Evolutionary conservation across 2,113 vertebrate genomes (phyloP), one percentile per base, ranked within the genome.

Genomic region (Picathartes gymnocephalus): DNA sequence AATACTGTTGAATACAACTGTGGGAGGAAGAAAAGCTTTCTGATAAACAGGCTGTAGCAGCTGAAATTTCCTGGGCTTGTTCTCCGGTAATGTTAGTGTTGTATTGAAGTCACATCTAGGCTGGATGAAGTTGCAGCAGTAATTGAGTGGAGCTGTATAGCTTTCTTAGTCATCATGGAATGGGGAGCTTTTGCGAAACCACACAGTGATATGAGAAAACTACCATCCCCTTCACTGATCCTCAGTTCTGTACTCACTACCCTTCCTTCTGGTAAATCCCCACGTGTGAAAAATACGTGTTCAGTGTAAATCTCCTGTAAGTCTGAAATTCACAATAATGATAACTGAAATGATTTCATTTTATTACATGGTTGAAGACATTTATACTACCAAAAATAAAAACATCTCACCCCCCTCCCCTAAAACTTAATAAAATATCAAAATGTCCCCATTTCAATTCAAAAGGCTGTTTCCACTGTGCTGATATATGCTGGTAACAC

Each of bases 41-140:
- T 88, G 80, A 72, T 64, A 88, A 95, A 78, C 68, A 77, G 70
- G 20, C 86, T 89, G 37, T 57, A 95, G 90, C 81, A 95, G 70
- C 89, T 94, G 87, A 94, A 92, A 89, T 92, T 92, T 89, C 42
- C 71, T 79, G 69, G 53, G 61, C 65, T 91, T 89, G 53, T 87
- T 93, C 83, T 88, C 35, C 57, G 64, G 25, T 57, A 62, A 40
- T 50, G 27, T 65, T 92, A n/a, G 60, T 62, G 22, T 88, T 93
- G 65, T 77, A 69, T 13, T 13, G 4, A 70, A 93, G 83, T 72
- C 65, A 72, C 61, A 33, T 86, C 39, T 71, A 54, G 60, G 47
- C 9, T 82, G 73, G 66, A 88, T 93, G 81, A 68, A 90, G 73
- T 24, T 85, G 65, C 61, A 87, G 84, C 66, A 87, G 61, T 65